These are phyloP conservation scores for Macaria liturata DNA, from an alignment of 2,888 invertebrate genomes.

Conservation along the genomic window DNA sequence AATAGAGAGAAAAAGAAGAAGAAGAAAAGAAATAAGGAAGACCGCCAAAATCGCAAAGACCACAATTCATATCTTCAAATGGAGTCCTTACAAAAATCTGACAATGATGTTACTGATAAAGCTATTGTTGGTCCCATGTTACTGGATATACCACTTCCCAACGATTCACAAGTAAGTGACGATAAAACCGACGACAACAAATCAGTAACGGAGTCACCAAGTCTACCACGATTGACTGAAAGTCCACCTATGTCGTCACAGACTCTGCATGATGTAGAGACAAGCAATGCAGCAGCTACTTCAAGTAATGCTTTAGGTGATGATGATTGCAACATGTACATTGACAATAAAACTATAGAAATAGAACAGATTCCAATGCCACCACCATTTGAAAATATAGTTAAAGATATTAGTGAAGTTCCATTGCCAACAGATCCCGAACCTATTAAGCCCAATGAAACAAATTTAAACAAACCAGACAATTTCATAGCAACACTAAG, in stretches of 20 bases:
- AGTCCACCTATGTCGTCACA: conserved; percentile 77
- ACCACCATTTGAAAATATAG: conserved; percentile 62
- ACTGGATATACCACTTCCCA: conserved; percentile 68
- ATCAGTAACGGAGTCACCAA: conserved; percentile 79
- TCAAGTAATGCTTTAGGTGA: conserved; percentile 30
- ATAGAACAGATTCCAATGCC: conserved; percentile 74
- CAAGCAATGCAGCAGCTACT: conserved; percentile 33
- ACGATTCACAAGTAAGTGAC: conserved; percentile 54
- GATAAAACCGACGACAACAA: conserved; percentile 61
- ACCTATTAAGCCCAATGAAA: conserved; percentile 47
- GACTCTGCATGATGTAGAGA: conserved; percentile 47
- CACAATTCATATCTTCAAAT: conserved; percentile 85
- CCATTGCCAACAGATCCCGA: conserved; percentile 65
- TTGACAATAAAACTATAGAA: conserved; percentile 58
- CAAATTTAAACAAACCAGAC: conserved; percentile 81
- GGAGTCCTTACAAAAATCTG: conserved; percentile 68
- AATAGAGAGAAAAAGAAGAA: conserved; percentile 92
- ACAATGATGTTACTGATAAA: conserved; percentile 44
- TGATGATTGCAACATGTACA: conserved; percentile 46
- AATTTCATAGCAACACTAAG: conserved; percentile 86
- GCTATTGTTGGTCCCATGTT: conserved; percentile 53
- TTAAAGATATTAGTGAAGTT: conserved; percentile 72
- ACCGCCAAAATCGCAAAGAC: conserved; percentile 86
- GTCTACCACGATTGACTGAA: conserved; percentile 86
- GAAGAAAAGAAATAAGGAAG: conserved; percentile 92